Evolutionary conservation across 2,113 vertebrate genomes (phyloP).

Genomic region (Ictidomys tridecemlineatus): DNA sequence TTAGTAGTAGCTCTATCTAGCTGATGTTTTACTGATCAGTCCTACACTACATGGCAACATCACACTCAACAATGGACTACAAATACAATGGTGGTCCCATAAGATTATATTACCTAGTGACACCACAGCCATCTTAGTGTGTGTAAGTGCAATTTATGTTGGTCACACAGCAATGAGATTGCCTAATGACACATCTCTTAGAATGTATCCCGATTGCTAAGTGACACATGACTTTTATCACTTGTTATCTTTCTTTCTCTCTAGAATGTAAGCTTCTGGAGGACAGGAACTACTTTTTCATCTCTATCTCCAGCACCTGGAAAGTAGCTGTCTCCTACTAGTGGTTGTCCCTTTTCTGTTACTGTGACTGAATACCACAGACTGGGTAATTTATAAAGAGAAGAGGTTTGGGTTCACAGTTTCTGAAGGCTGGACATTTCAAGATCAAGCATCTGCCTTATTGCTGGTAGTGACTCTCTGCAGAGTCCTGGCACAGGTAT

Average conservation of each 20-base stretch:
- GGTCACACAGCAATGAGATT: not conserved
- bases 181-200: not conserved
- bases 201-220: not conserved
- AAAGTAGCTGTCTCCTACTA: not conserved
- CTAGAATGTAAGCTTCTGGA: not conserved
- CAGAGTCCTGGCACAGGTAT: not conserved
- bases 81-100: too few relatives aligned
- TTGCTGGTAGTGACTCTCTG: not conserved
- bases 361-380: not conserved
- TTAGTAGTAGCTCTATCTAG: not conserved
- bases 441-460: not conserved
- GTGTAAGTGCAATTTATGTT: not conserved
- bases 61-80: not conserved
- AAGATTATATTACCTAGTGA: not conserved
- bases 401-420: not conserved
- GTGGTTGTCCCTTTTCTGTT: not conserved
- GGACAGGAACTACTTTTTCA: not conserved
- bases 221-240: not conserved
- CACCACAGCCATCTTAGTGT: not conserved
- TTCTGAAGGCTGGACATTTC: not conserved
- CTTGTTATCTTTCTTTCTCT: not conserved
- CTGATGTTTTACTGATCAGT: not conserved
- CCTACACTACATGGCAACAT: too few relatives aligned
- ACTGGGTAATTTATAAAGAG: not conserved
- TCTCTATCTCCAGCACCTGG: not conserved